phyloP scores from a whole-genome alignment of 2,888 invertebrate genomes.

The Empis stercorea region DNA sequence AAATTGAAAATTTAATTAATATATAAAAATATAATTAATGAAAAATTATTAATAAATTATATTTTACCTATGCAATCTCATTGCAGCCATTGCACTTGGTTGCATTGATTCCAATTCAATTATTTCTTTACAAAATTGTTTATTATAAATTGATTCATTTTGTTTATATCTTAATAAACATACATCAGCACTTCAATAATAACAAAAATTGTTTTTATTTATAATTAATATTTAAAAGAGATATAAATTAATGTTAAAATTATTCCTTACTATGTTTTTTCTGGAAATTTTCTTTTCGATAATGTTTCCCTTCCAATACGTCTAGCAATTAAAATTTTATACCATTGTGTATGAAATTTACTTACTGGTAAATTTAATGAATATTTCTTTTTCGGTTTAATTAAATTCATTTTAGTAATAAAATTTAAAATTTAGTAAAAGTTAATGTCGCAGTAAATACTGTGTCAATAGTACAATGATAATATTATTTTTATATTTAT shows the following conservation, averaged over 20 bases:
- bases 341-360: constrained; percentile 23
- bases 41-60: too few species aligned
- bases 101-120: constrained; percentile 34
- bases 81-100: constrained; percentile 33
- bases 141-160: constrained; percentile 31
- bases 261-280: neutral
- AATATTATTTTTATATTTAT: too few species aligned
- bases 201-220: neutral
- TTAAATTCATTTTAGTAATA: neutral
- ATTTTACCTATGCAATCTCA: constrained; percentile 33
- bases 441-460: too few species aligned
- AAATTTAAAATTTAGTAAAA: too few species aligned
- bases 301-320: constrained; percentile 26
- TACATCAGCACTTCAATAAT: constrained; percentile 21
- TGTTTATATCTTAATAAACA: constrained; percentile 30
- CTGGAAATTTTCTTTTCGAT: constrained; percentile 11
- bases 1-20: too few species aligned
- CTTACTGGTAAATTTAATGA: neutral
- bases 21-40: too few species aligned
- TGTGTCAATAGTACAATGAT: too few species aligned
- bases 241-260: neutral
- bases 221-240: neutral
- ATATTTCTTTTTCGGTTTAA: neutral
- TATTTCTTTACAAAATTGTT: constrained; percentile 34
- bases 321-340: constrained; percentile 29